phyloP scores from a whole-genome alignment of 2,797 vertebrate genomes.

The Gambelia wislizenii region DNA sequence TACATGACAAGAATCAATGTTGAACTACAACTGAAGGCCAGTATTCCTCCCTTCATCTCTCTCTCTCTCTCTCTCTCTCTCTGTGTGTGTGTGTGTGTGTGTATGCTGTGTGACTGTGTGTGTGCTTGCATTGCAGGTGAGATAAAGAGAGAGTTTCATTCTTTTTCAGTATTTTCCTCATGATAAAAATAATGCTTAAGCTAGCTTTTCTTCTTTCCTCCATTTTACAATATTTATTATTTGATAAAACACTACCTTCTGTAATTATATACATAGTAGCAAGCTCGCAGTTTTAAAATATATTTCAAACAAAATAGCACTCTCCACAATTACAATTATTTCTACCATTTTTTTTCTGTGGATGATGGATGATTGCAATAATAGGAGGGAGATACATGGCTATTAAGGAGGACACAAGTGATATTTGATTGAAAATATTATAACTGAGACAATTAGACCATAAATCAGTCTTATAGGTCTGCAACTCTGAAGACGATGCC shows the following conservation, averaged over 20 bases:
- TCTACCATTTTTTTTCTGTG: slow-evolving; percentile 52
- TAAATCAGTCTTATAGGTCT: slow-evolving; percentile 27
- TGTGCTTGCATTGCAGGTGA: not conserved
- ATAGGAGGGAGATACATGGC: slow-evolving; percentile 48
- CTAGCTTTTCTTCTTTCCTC: not conserved
- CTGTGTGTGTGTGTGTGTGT: not conserved
- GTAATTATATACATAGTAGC: not conserved
- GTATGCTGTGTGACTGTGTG: not conserved
- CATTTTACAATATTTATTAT: slow-evolving; percentile 16
- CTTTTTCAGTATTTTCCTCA: slow-evolving; percentile 34
- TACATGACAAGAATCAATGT: too few species aligned
- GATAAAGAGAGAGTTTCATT: not conserved
- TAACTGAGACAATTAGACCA: slow-evolving; percentile 38
- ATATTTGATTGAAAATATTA: slow-evolving; percentile 46
- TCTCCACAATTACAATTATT: slow-evolving; percentile 65
- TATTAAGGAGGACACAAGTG: slow-evolving; percentile 57
- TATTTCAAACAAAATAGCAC: slow-evolving; percentile 55
- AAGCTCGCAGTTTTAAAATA: not conserved
- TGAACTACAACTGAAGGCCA: slow-evolving; percentile 16
- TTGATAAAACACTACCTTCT: slow-evolving; percentile 25
- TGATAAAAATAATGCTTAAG: slow-evolving; percentile 51
- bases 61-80: not conserved
- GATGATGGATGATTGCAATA: slow-evolving; percentile 69
- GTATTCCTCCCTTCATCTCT: too few species aligned
- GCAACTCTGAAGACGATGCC: not conserved